phyloP scores from a whole-genome alignment of 1,140 invertebrate species.

The Wiebesia pumilae region DNA sequence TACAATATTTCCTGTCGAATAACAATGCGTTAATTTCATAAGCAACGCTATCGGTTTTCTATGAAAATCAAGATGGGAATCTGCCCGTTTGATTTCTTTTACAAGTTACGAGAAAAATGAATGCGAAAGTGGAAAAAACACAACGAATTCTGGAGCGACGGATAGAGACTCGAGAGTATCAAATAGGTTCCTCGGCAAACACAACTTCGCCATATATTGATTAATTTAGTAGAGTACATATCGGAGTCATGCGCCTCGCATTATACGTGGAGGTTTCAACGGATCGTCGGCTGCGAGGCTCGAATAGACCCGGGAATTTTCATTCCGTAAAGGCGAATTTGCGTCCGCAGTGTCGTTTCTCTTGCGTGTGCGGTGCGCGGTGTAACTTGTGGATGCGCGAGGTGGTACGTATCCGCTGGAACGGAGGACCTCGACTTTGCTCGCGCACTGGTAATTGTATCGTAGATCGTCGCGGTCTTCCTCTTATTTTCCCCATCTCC shows the following conservation, averaged over 20 bases:
- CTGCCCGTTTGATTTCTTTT: too few relatives aligned
- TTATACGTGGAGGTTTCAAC: neutral
- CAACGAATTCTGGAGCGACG: too few relatives aligned
- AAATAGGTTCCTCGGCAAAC: neutral
- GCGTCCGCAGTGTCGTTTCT: slow-evolving; percentile 34
- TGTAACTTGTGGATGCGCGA: slow-evolving; percentile 52
- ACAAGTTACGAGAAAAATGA: neutral
- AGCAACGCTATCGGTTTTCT: too few relatives aligned
- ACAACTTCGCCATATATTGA: neutral
- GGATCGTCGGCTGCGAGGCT: neutral
- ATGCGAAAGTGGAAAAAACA: neutral
- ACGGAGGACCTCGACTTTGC: slow-evolving; percentile 52
- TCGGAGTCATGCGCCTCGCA: neutral
- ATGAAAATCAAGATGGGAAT: too few relatives aligned
- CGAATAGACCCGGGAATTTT: slow-evolving; percentile 54
- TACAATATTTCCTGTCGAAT: too few relatives aligned
- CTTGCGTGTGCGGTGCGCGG: slow-evolving; percentile 55
- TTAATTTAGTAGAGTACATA: neutral
- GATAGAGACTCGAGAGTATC: neutral
- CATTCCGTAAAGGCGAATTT: slow-evolving; percentile 54
- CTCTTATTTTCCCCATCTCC: neutral
- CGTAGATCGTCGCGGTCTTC: slow-evolving; percentile 58
- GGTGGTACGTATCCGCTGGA: neutral
- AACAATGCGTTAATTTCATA: too few relatives aligned
- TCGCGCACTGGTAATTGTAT: slow-evolving; percentile 60